A percentile compares a stretch with the other conserved stretches of the same genome.
Evolutionary conservation across 2,888 invertebrate species (phyloP).

Genomic region (Theristus sp.): DNA sequence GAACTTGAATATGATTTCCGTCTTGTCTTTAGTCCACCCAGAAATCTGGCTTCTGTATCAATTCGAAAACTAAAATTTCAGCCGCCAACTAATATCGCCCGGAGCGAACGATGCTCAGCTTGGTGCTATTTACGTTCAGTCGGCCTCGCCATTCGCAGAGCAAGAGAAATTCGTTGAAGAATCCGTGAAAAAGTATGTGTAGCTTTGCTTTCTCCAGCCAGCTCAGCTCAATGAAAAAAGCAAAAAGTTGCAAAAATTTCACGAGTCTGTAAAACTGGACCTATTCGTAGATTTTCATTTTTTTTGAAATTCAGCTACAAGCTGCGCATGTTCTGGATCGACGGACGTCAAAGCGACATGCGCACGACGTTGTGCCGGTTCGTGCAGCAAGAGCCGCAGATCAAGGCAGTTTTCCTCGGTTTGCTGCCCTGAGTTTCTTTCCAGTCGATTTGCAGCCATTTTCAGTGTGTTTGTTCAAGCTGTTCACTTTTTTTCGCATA

Average conservation of each 20-base stretch:
- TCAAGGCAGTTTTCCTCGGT: conserved; percentile 82
- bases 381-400: conserved; percentile 32
- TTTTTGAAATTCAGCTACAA: neutral
- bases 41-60: too few species aligned
- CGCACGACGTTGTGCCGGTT: conserved; percentile 36
- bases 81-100: too few species aligned
- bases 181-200: conserved; percentile 2
- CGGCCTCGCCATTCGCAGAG: neutral
- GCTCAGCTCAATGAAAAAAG: too few species aligned
- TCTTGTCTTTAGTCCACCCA: too few species aligned
- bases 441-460: too few species aligned
- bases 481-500: too few species aligned
- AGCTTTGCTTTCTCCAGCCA: too few species aligned
- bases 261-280: neutral
- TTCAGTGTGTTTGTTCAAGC: too few species aligned
- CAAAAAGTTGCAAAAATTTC: too few species aligned
- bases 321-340: neutral
- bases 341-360: conserved; percentile 56
- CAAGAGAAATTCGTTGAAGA: neutral
- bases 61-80: neutral
- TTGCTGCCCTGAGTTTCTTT: too few species aligned
- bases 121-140: conserved; percentile 8
- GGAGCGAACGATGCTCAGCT: conserved; percentile 6
- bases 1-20: neutral
- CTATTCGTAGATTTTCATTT: neutral